phyloP scores from a whole-genome alignment of 2,113 vertebrate species.

The Phylloscopus trochilus region DNA sequence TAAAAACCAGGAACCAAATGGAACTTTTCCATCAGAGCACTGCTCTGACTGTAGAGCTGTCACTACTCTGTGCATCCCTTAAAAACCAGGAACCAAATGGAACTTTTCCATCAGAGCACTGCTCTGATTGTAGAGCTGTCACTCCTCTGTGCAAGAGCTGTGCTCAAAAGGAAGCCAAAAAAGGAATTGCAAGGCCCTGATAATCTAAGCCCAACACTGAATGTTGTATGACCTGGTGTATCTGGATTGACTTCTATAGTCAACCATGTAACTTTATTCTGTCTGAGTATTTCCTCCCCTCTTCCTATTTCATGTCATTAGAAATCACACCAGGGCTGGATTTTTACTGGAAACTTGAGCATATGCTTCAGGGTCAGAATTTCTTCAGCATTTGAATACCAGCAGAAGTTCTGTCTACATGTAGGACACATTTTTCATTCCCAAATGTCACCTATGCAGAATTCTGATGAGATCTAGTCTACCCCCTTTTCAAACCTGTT shows the following conservation, averaged over 20 bases:
- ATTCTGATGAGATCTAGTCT: background rate
- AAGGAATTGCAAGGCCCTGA: background rate
- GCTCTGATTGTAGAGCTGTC: background rate
- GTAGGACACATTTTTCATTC: background rate
- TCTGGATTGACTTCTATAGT: background rate
- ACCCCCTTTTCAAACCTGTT: background rate
- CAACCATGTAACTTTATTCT: background rate
- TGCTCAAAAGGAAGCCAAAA: background rate
- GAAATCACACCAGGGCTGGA: background rate
- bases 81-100: accelerated
- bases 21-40: background rate
- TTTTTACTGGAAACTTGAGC: background rate
- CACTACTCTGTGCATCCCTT: background rate
- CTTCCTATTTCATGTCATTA: background rate
- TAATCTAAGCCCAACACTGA: background rate
- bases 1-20: accelerated
- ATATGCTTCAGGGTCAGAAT: background rate
- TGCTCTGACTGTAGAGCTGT: background rate
- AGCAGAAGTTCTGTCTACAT: background rate
- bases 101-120: background rate
- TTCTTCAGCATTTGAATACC: background rate
- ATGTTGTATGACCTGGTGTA: background rate
- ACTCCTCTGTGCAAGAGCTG: background rate
- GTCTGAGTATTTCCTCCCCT: background rate
- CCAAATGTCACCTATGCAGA: background rate